These are phyloP conservation scores for Antheraea yamamai DNA, from an alignment of 2,888 invertebrate species.

Conservation along the genomic window DNA sequence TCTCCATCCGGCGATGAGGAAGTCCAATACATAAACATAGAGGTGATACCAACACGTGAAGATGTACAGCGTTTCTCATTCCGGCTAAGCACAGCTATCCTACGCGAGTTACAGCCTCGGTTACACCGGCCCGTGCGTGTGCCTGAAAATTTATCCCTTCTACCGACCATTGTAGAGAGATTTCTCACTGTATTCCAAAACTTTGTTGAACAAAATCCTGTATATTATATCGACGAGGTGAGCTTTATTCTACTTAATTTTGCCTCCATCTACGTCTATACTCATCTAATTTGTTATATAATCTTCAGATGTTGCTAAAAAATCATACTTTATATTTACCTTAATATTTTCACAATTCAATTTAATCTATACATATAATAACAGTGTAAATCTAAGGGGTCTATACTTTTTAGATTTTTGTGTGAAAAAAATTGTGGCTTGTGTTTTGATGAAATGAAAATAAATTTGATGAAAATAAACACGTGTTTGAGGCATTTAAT, in stretches of 20 bases:
- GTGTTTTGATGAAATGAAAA: too few species aligned
- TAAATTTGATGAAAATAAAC: too few species aligned
- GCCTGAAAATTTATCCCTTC: constrained; percentile 66
- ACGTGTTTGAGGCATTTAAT: too few species aligned
- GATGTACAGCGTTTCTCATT: constrained; percentile 84
- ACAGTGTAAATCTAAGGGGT: too few species aligned
- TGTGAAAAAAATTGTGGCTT: too few species aligned
- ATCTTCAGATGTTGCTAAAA: too few species aligned
- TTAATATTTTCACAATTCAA: too few species aligned
- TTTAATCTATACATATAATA: too few species aligned
- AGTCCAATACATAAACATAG: constrained; percentile 90
- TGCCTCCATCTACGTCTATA: too few species aligned
- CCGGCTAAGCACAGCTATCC: constrained; percentile 89
- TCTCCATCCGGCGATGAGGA: constrained; percentile 86
- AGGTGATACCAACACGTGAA: constrained; percentile 85
- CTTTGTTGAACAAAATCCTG: constrained; percentile 86
- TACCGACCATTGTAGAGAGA: constrained; percentile 90
- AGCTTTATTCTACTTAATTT: constrained; percentile 22
- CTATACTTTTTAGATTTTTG: too few species aligned
- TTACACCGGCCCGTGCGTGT: constrained; percentile 56
- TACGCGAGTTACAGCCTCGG: constrained; percentile 85
- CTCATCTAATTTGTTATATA: too few species aligned
- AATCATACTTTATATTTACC: too few species aligned
- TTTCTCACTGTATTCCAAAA: constrained; percentile 92
- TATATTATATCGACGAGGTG: constrained; percentile 82